Percentiles rank a stretch among this genome's conserved stretches.
Conservation (phyloP, 2,888 invertebrate species). For the Tetragnatha montana region DNA sequence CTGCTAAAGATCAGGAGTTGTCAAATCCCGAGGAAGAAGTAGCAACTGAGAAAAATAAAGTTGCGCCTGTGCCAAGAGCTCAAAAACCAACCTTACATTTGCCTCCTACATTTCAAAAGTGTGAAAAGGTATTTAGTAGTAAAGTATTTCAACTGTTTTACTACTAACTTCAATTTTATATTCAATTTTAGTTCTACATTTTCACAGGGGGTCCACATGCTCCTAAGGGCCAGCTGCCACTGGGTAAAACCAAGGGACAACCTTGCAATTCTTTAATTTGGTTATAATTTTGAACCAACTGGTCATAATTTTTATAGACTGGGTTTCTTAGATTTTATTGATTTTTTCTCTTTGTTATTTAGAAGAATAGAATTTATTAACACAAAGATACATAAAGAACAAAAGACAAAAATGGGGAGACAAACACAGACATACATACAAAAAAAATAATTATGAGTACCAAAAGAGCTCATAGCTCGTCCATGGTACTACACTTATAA, state of each 20-base stretch:
- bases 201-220: no score
- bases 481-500: no score
- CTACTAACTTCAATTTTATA: no score
- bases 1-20: conserved; percentile 80
- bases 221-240: no score
- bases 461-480: no score
- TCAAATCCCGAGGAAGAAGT: conserved; percentile 51
- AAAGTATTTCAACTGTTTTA: background rate
- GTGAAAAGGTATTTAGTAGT: conserved; percentile 53
- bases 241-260: no score
- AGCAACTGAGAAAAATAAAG: conserved; percentile 16
- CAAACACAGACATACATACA: no score
- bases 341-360: background rate
- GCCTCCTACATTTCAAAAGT: conserved; percentile 42
- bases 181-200: no score
- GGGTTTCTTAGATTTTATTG: background rate
- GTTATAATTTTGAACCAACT: background rate
- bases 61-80: conserved; percentile 31
- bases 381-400: no score
- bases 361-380: no score
- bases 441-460: no score
- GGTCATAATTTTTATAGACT: background rate
- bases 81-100: conserved; percentile 54
- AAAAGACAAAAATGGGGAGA: no score
- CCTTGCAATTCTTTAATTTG: background rate